phyloP scores from a whole-genome alignment of 2,888 invertebrate species.

The Lithosia quadra region DNA sequence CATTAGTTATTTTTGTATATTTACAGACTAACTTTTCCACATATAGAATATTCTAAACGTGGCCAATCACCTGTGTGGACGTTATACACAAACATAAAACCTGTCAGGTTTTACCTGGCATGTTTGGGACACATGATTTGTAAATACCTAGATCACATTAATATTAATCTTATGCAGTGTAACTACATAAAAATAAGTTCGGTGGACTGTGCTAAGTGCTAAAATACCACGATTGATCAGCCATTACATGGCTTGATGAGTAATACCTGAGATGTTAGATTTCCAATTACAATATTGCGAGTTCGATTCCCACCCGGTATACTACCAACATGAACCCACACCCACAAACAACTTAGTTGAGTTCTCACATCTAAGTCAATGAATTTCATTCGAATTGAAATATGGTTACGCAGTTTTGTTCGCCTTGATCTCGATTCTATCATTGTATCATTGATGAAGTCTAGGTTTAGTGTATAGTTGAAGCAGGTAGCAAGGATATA shows the following conservation, averaged over 20 bases:
- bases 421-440: constrained; percentile 4
- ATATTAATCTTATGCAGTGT: too few relatives aligned
- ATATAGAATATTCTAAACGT: too few relatives aligned
- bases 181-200: too few relatives aligned
- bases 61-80: too few relatives aligned
- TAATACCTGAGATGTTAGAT: neutral
- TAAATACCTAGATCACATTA: too few relatives aligned
- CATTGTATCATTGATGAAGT: neutral
- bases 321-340: neutral
- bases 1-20: too few relatives aligned
- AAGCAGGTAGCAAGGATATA: neutral
- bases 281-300: neutral
- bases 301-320: neutral
- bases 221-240: neutral
- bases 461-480: too few relatives aligned
- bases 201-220: too few relatives aligned
- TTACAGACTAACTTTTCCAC: too few relatives aligned
- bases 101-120: too few relatives aligned
- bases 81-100: too few relatives aligned
- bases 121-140: too few relatives aligned
- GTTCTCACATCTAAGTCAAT: neutral
- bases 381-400: neutral
- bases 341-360: neutral
- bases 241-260: neutral
- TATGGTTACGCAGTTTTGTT: neutral